Base-by-base conservation (phyloP, 1,140 invertebrate genomes). In the Pissodes strobi region DNA sequence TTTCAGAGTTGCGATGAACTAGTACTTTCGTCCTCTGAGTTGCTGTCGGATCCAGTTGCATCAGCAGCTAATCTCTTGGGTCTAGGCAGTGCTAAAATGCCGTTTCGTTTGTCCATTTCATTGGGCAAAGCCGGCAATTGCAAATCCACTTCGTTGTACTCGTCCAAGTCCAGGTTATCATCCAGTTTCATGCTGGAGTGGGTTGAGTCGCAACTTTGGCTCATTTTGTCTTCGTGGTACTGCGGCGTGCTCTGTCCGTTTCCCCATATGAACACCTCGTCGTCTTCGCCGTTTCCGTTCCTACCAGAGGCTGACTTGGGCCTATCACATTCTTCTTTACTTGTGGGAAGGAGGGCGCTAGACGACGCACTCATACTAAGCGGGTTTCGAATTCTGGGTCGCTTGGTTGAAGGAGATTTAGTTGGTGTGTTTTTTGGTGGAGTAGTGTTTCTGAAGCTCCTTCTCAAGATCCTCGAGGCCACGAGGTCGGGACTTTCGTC, bases 401-500 rank as follows among this genome's bases (percentile, higher is more conserved):
- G 77, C 69, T 69, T 86, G 76, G 78, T 86, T 77, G 25, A 84
- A 81, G 55, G 80, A 70, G 41, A 84, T 81, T 78, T 78, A 0
- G 73, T 75, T 2, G 75, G 74, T 0, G 73, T 76, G 22, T 64
- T 76, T 62, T 76, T 77, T 6, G 73, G 71, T n/a, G 74, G 71
- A 10, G 74, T 74, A 6, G 72, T 69, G 49, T 79, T 78, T 12
- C 77, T 66, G 45, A 79, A 79, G 52, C 77, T 79, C 21, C 85
- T 76, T 15, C 85, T 76, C 1, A 86, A 83, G 66, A 87, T 79
- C 67, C 85, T 82, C 0, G 82, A 81, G 3, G 84, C 84, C 10
- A 85, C 80, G 58, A 85, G 84, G 64, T 90, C 86, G 0, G 87
- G 84, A 4, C 85, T 83, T 68, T 91, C 90, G 46, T 88, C 86